Percentiles rank a stretch among this genome's conserved stretches.
These are phyloP conservation scores for Cataglyphis altisquamis DNA, from an alignment of 2,888 invertebrate species.

Conservation along the genomic window DNA sequence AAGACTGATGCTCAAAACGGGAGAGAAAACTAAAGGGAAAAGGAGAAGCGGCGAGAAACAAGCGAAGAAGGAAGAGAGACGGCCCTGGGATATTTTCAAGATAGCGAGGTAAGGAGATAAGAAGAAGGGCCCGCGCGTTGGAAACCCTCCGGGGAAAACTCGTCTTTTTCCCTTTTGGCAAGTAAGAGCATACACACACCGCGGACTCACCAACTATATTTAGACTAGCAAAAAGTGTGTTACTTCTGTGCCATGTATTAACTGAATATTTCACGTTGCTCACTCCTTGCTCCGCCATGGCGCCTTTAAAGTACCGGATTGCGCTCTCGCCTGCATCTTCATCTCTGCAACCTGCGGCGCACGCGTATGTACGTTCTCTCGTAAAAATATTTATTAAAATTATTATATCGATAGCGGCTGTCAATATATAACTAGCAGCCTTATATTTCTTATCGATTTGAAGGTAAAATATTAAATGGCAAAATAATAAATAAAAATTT, in stretches of 20 bases:
- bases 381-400: conserved; percentile 40
- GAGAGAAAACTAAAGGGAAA: conserved; percentile 26
- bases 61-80: conserved; percentile 20
- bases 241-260: conserved; percentile 44
- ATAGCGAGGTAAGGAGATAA: conserved; percentile 67
- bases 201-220: conserved; percentile 59
- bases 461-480: background rate
- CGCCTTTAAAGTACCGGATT: conserved; percentile 56
- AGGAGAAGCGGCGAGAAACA: conserved; percentile 17
- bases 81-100: conserved; percentile 59
- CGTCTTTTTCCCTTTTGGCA: conserved; percentile 63
- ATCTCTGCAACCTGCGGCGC: background rate
- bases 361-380: background rate
- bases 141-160: conserved; percentile 61
- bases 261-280: conserved; percentile 61
- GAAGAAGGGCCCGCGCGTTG: conserved; percentile 45
- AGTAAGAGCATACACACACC: conserved; percentile 69
- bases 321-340: conserved; percentile 38
- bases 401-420: conserved; percentile 18
- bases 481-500: background rate
- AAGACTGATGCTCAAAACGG: background rate
- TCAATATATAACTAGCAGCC: background rate
- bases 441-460: background rate
- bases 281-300: conserved; percentile 38
- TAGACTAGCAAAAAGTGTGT: conserved; percentile 68